Base-by-base conservation (phyloP, 1,140 invertebrate genomes). In the Zeugodacus cucurbitae region DNA sequence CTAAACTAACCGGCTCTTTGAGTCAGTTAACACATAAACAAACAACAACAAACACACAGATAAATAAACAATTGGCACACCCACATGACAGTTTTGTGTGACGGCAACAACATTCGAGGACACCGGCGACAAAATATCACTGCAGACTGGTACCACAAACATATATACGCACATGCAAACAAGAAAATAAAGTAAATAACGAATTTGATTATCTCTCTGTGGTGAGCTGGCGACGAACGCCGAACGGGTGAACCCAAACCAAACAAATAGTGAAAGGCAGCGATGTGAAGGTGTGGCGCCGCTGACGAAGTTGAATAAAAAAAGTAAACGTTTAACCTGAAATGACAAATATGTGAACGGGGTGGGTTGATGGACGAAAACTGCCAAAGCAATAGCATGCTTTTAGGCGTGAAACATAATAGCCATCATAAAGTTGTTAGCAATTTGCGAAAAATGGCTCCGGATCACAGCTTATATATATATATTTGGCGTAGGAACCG, bases 31-130 rank as follows among this genome's bases (percentile, higher is more conserved):
- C 44, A 82, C 26, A 29, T 48, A 82, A 82, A 82, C 74, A 82
- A 54, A 54, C 44, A 22, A 3, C 34, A 34, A 82, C 17, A 54
- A 82, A 82, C 29, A 82, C 4, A 82, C 26, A 82, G 74, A 82
- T 48, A 82, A 82, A 82, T 82, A 82, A 82, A 82, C 74, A 82
- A 48, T 48, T 22, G 74, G n/a, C 74, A 54, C 74, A 82, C 74
- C 74, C 74, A 82, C 74, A 44, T 82, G 74, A 82, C 41, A 82
- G 32, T 48, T 82, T 62, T n/a, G 37, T 29, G 37, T 82, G 74
- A 82, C 37, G 37, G 20, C 70, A n/a, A n/a, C 70, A 2, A 82
- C 8, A 82, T 4, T 22, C 26, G n/a, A 82, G 41, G 7, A 29
- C 74, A 82, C 20, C 34, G 41, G 74, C 41, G 34, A 74, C 34